phyloP scores from a whole-genome alignment of 92 coral and sea anemone genomes.

The Phymanthus crucifer region DNA sequence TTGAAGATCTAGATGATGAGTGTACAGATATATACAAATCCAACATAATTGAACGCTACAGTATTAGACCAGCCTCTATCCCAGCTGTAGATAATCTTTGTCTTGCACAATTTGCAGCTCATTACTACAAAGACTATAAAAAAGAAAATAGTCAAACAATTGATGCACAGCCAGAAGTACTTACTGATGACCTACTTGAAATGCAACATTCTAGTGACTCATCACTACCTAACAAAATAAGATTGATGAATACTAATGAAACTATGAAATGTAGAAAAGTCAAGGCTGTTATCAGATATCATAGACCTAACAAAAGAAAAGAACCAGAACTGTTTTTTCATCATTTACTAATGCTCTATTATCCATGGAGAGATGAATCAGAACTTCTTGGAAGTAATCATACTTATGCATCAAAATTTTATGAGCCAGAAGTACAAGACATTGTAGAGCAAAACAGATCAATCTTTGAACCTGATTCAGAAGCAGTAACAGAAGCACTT shows the following conservation, averaged over 20 bases:
- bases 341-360: constrained; percentile 18
- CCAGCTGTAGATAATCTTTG: no score
- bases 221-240: background rate
- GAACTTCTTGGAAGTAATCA: constrained; percentile 48
- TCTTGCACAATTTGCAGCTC: no score
- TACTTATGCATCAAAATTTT: constrained; percentile 53
- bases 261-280: constrained; percentile 59
- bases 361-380: constrained; percentile 18
- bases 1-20: no score
- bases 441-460: constrained; percentile 51
- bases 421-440: constrained; percentile 41
- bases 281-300: constrained; percentile 51
- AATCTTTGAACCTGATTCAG: constrained; percentile 61
- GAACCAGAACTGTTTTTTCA: constrained; percentile 51
- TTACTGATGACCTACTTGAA: no score
- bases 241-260: constrained; percentile 45
- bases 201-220: no score
- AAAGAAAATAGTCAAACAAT: no score
- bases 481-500: constrained; percentile 52
- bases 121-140: no score
- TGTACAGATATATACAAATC: no score
- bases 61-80: no score
- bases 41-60: no score
- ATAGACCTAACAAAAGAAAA: constrained; percentile 47
- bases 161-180: no score